Conservation (phyloP, 2,888 invertebrate species). For the Stenoptilia bipunctidactyla region DNA sequence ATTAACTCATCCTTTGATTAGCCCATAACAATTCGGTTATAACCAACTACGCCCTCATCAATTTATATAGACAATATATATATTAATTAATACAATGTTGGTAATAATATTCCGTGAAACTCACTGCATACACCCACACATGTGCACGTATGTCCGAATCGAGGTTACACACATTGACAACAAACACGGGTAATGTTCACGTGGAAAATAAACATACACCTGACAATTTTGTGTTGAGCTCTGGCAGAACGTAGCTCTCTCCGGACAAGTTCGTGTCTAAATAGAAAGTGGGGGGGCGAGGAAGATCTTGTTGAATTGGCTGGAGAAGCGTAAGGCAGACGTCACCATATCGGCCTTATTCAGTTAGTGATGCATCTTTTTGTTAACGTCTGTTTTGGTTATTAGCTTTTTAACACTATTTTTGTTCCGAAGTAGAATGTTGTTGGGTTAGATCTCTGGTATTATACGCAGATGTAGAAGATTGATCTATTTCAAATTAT, state of each 20-base stretch:
- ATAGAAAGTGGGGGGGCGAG: constrained; percentile 28
- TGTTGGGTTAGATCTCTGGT: too few relatives aligned
- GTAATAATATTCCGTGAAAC: constrained; percentile 67
- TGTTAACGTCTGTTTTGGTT: too few relatives aligned
- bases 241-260: constrained; percentile 34
- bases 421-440: too few relatives aligned
- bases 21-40: not conserved
- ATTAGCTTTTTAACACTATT: too few relatives aligned
- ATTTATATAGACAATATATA: not conserved
- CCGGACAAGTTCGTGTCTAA: constrained; percentile 21
- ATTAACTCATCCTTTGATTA: not conserved
- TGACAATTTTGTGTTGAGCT: constrained; percentile 32
- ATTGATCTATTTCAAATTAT: too few relatives aligned
- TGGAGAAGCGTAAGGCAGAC: constrained; percentile 54
- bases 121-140: constrained; percentile 55
- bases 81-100: not conserved
- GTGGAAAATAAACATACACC: constrained; percentile 55
- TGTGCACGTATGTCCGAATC: constrained; percentile 57
- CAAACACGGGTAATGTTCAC: constrained; percentile 30
- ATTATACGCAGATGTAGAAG: too few relatives aligned
- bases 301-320: constrained; percentile 32
- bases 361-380: too few relatives aligned
- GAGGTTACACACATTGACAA: constrained; percentile 57
- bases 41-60: not conserved
- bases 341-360: constrained; percentile 30